phyloP scores from a whole-genome alignment of 2,113 vertebrate species.

The Cricetomys ansorgei region DNA sequence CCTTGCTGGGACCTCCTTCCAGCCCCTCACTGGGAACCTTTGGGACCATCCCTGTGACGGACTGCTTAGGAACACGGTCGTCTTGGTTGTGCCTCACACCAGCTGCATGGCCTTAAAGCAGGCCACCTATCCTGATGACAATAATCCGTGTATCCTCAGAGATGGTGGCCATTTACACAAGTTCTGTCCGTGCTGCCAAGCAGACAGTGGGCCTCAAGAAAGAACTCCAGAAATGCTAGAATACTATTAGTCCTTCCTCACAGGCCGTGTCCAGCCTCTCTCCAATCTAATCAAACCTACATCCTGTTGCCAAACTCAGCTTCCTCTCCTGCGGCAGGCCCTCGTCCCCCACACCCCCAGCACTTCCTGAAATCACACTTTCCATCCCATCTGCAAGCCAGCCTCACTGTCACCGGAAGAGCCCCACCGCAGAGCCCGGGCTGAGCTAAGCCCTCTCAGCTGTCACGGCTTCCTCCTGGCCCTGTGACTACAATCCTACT shows the following conservation, averaged over 20 bases:
- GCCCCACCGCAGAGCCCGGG: neutral
- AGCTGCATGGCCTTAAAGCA: neutral
- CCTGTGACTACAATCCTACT: neutral
- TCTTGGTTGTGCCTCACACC: neutral
- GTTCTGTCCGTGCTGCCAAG: neutral
- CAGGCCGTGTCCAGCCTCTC: neutral
- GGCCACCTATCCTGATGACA: neutral
- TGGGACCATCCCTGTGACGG: neutral
- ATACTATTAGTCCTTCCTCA: neutral
- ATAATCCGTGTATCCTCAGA: neutral
- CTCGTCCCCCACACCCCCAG: neutral
- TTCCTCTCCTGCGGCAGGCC: slow-evolving; percentile 23
- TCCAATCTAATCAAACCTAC: slow-evolving; percentile 29
- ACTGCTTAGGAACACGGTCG: neutral
- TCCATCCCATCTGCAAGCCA: neutral
- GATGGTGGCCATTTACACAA: neutral
- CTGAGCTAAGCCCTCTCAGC: neutral
- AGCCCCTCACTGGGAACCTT: neutral
- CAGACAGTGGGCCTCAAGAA: neutral
- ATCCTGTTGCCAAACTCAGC: slow-evolving; percentile 45
- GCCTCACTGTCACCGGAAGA: neutral
- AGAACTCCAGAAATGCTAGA: neutral
- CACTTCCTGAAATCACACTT: slow-evolving; percentile 42
- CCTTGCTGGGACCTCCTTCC: neutral
- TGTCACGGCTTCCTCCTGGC: neutral